Percentiles rank a stretch among this genome's conserved stretches.
These are phyloP conservation scores for Chiloscyllium punctatum DNA, from an alignment of 2,797 vertebrate species.

Conservation along the genomic window DNA sequence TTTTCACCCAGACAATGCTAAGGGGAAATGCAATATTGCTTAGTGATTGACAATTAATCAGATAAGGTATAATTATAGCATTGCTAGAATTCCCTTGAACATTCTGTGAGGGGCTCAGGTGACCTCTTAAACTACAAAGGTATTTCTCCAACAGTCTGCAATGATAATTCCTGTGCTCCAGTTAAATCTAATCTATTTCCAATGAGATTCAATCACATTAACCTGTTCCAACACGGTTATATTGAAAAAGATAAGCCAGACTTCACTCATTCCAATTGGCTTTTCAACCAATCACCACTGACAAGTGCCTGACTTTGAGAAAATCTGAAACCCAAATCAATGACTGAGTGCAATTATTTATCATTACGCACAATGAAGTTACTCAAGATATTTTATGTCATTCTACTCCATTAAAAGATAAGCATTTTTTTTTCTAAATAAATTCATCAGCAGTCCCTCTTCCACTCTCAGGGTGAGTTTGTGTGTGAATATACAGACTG, in stretches of 20 bases:
- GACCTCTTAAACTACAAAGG: background rate
- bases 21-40: background rate
- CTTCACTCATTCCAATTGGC: background rate
- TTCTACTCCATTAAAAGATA: background rate
- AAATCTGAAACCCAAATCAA: background rate
- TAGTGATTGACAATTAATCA: conserved; percentile 2
- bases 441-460: too few relatives aligned
- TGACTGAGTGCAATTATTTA: background rate
- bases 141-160: conserved; percentile 2
- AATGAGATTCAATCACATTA: background rate
- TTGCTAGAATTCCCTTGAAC: conserved; percentile 24
- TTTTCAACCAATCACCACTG: background rate
- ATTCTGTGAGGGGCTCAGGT: conserved; percentile 4
- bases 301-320: background rate
- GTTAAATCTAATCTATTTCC: background rate
- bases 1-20: background rate
- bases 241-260: conserved; percentile 1
- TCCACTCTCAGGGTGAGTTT: too few relatives aligned
- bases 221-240: background rate
- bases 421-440: background rate
- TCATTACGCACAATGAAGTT: background rate
- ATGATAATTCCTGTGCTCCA: background rate
- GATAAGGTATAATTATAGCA: conserved; percentile 24
- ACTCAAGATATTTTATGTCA: background rate
- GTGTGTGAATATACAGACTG: too few relatives aligned